These are phyloP conservation scores for Steromphala cineraria DNA, from an alignment of 2,888 invertebrate genomes.

Conservation along the genomic window DNA sequence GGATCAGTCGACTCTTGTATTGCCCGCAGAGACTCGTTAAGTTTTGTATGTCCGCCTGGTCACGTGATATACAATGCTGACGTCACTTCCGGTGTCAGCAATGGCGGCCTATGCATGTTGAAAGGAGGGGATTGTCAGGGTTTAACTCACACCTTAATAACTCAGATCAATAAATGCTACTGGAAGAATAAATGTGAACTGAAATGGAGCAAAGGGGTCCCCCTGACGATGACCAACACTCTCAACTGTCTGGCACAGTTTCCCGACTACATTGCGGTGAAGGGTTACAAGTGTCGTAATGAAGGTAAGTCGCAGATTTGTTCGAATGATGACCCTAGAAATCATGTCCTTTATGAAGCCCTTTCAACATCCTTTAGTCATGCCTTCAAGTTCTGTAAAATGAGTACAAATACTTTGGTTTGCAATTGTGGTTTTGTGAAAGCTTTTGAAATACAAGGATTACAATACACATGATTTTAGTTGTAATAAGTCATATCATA, in stretches of 20 bases:
- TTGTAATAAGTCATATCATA: no score
- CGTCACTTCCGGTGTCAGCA: conserved; percentile 19
- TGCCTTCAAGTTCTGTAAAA: no score
- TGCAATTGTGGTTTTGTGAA: no score
- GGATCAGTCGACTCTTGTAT: conserved; percentile 27
- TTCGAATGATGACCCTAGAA: background rate
- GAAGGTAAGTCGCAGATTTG: conserved; percentile 37
- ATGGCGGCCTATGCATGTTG: conserved; percentile 13
- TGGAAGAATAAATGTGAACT: conserved; percentile 44
- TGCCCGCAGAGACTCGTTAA: conserved; percentile 12
- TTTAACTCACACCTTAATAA: conserved; percentile 36
- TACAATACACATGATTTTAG: no score
- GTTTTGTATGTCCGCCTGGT: conserved; percentile 23
- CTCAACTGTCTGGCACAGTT: conserved; percentile 33
- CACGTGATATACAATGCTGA: conserved; percentile 32
- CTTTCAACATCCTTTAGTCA: no score
- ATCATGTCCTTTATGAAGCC: no score
- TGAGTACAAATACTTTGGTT: no score
- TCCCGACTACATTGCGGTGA: conserved; percentile 21
- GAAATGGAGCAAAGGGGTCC: conserved; percentile 35
- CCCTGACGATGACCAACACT: conserved; percentile 32
- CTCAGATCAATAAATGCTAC: conserved; percentile 44
- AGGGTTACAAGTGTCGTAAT: conserved; percentile 41
- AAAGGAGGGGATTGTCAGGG: conserved; percentile 39
- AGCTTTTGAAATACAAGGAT: no score